Evolutionary conservation across 2,113 vertebrate genomes (phyloP), one percentile per base, ranked within the genome.

Genomic region (Vulpes lagopus): DNA sequence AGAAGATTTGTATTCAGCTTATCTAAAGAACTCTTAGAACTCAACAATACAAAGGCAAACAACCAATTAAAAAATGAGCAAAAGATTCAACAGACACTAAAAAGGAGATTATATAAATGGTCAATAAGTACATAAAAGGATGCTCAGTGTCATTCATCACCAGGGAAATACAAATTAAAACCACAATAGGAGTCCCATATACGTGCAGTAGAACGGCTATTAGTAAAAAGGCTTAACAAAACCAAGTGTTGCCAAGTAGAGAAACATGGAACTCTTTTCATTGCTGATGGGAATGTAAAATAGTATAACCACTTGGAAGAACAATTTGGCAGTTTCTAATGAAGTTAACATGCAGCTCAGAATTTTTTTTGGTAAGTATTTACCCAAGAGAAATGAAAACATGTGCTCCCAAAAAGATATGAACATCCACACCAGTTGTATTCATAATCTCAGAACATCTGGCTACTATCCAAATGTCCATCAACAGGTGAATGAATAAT

Each of bases 41-140:
- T 93, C 59, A 86, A 30, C 81, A 91, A 55, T 78, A 69, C 83
- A 92, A 93, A 85, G 25, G 55, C 22, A 80, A 96, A 93, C 60
- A 91, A 32, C 25, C 23, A 76, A n/a, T 79, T 86, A 55, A 62
- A 80, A 80, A 89, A 80, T 91, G 19, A 49, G 25, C 27, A 82
- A 95, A 79, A 83, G 5, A 60, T 95, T 90, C 78, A 89, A 57
- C 43, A 85, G 17, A 57, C 4, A 32, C 27, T 76, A 12, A 89
- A 90, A 83, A 71, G 6, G n/a, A 87, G 11, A 74, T 57, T 57
- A 11, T 38, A 32, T 59, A 74, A 22, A 67, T 89, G 59, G 59
- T n/a, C 57, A 76, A 20, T n/a, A 92, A 85, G 11, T 69, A 74
- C 20, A 49, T 81, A 85, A 62, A 86, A 57, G 84, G 3, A 88